These are phyloP conservation scores for Trogon surrucura DNA, from an alignment of 2,113 vertebrate species.

Conservation along the genomic window DNA sequence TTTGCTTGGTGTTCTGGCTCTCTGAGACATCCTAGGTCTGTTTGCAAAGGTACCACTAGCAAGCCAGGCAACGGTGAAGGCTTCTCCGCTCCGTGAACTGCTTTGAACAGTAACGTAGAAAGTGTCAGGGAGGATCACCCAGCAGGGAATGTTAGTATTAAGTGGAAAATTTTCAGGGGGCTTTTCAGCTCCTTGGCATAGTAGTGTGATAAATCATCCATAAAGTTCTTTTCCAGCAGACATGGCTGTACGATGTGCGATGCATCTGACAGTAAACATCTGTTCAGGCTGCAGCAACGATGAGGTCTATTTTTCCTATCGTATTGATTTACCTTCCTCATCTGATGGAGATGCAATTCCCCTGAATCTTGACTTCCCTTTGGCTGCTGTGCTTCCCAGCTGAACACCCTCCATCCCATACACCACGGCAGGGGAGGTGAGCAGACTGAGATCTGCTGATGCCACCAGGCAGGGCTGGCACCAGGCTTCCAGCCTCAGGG, in stretches of 20 bases:
- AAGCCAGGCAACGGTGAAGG: background rate
- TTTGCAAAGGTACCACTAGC: rapidly evolving
- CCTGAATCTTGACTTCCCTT: background rate
- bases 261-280: background rate
- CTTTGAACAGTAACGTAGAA: background rate
- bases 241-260: background rate
- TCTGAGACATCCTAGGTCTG: background rate
- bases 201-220: background rate
- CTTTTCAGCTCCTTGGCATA: background rate
- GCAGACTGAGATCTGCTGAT: background rate
- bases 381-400: background rate
- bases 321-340: background rate
- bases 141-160: background rate
- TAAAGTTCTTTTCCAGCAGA: background rate
- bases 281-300: background rate
- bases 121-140: background rate
- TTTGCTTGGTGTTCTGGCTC: background rate
- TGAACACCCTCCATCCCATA: background rate
- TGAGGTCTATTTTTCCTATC: background rate
- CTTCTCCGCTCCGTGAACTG: rapidly evolving
- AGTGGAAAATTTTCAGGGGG: background rate
- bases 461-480: background rate
- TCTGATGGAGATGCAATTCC: background rate
- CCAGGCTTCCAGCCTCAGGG: background rate
- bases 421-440: background rate